Percentiles rank a stretch among this genome's conserved stretches.
Conservation (phyloP, 2,797 vertebrate genomes). For the Mus caroli region DNA sequence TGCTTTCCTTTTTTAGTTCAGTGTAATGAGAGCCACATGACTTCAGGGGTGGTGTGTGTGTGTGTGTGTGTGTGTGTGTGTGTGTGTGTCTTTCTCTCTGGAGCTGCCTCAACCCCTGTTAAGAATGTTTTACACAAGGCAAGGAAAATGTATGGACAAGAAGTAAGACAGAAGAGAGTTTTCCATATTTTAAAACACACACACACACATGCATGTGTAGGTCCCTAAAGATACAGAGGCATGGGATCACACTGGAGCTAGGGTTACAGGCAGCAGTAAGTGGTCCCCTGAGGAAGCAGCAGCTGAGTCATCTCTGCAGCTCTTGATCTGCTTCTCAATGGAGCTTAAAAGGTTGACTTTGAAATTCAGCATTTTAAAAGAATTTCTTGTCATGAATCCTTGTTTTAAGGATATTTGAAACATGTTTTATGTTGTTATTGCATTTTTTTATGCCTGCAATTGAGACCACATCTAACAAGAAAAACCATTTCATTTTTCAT, state of each 20-base stretch:
- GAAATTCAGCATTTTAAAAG: constrained; percentile 36
- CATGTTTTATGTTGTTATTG: background rate
- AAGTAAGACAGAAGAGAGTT: no score
- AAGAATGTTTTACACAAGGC: no score
- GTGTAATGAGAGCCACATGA: background rate
- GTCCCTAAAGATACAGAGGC: background rate
- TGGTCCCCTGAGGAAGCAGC: background rate
- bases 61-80: background rate
- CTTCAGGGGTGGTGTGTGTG: background rate
- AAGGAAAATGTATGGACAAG: no score
- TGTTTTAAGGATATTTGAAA: constrained; percentile 57
- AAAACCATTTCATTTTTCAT: constrained; percentile 32
- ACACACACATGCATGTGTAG: no score
- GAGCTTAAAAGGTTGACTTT: background rate
- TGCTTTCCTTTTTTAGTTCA: background rate
- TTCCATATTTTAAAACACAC: no score
- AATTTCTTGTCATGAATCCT: background rate
- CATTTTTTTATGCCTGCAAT: background rate
- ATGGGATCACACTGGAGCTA: background rate
- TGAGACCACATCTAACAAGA: background rate
- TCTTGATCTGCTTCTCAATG: background rate
- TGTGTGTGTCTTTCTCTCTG: no score
- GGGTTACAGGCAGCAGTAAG: background rate
- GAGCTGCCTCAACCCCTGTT: no score
- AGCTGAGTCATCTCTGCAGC: background rate